Evolutionary conservation across 2,888 invertebrate genomes (phyloP).

Genomic region (Epinotia ramella): DNA sequence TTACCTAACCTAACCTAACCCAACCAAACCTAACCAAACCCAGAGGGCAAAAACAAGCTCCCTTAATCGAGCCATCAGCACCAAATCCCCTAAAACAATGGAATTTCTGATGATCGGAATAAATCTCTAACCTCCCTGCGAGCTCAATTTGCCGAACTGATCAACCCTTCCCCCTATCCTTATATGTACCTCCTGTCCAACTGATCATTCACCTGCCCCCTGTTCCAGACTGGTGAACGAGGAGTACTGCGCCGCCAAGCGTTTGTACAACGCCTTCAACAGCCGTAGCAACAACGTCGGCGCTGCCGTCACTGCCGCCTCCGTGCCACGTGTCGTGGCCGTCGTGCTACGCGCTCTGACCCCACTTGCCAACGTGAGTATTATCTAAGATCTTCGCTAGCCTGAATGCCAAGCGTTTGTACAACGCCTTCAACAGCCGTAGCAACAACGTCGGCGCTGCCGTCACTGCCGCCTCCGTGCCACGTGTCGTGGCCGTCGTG

Average conservation of each 20-base stretch:
- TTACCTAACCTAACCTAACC: no score
- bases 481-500: constrained; percentile 51
- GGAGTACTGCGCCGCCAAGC: constrained; percentile 69
- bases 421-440: constrained; percentile 58
- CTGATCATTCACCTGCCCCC: neutral
- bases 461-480: constrained; percentile 63
- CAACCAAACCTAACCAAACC: no score
- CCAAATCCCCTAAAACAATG: neutral
- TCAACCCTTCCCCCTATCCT: neutral
- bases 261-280: constrained; percentile 63
- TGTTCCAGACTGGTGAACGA: constrained; percentile 65
- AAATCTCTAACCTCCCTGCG: constrained; percentile 31
- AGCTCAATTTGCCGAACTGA: constrained; percentile 43
- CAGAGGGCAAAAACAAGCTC: no score
- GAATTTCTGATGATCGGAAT: constrained; percentile 30
- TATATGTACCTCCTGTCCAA: neutral
- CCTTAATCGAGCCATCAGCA: neutral
- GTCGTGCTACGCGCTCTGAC: constrained; percentile 48
- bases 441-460: constrained; percentile 69
- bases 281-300: constrained; percentile 67
- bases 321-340: constrained; percentile 54
- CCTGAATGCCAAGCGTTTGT: no score
- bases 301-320: constrained; percentile 65
- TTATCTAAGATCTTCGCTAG: no score
- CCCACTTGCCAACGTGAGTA: no score